phyloP scores from a whole-genome alignment of 2,113 vertebrate genomes.

The Mionectes macconnelli region DNA sequence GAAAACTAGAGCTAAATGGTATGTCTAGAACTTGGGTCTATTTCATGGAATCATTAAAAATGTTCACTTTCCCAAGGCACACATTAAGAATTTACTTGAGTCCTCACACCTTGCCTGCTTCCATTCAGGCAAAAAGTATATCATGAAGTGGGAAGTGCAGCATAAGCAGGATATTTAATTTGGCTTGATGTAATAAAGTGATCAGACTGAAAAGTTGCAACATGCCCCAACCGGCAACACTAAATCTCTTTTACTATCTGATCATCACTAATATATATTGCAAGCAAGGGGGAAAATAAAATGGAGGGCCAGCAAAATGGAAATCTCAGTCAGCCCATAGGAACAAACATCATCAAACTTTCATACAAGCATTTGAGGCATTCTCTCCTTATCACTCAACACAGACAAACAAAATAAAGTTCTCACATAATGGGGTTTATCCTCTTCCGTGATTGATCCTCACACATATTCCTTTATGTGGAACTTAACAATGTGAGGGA shows the following conservation, averaged over 20 bases:
- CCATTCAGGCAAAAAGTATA: background rate
- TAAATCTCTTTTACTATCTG: slow-evolving; percentile 3
- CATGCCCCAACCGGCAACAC: background rate
- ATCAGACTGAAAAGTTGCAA: background rate
- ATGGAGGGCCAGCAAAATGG: background rate
- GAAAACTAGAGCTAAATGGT: background rate
- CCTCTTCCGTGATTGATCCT: background rate
- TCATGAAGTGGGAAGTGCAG: background rate
- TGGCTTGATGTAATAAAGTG: background rate
- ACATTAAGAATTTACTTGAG: background rate
- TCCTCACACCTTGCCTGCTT: background rate
- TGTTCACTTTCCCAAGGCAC: background rate
- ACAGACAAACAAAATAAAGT: background rate
- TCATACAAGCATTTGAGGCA: background rate
- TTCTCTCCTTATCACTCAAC: background rate
- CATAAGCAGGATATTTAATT: background rate
- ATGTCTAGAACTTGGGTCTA: background rate
- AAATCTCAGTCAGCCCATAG: background rate
- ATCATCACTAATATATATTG: background rate
- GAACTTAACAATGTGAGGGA: background rate
- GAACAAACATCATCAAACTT: background rate
- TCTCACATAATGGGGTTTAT: background rate
- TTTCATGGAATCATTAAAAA: background rate
- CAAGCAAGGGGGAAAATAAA: background rate
- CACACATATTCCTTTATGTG: background rate